Evolutionary conservation across 2,888 invertebrate genomes (phyloP), one percentile per base, ranked within the genome.

Genomic region (Busseola fusca): DNA sequence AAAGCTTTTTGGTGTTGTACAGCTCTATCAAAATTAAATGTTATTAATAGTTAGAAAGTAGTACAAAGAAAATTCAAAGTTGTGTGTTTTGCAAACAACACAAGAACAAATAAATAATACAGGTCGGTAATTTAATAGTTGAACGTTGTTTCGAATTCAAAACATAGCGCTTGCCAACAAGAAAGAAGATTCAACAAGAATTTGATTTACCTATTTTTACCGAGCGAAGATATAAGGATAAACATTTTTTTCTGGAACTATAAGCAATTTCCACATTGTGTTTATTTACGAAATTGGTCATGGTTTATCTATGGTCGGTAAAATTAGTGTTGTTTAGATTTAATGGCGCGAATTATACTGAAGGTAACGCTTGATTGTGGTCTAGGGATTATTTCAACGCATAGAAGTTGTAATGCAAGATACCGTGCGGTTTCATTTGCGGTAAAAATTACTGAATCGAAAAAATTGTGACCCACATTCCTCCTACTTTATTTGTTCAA

Each of bases 331-430:
- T 65, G 34, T 69, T 68, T 40, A 68, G 10, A 27, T 65, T 21
- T 78, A 80, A 76, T 74, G 74, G 64, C 70, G 74, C 64, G 59
- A 81, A 84, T 78, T 71, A 76, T 48, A 58, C 10, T 30, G 66
- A 81, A 76, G 76, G 83, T 69, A 70, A 72, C 40, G 56, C 63
- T 74, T 76, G 72, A 77, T 79, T 84, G 84, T 63, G 86, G 86
- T 82, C 59, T 65, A 25, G 25, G 66, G 64, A 67, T 79, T 79
- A 80, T 80, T 77, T 72, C 64, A 66, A 76, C 30, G 57, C 60
- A 45, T 69, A 78, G 71, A 64, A 73, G 45, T 67, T 67, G 79
- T 75, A 82, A 79, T 74, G 56, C 52, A 63, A 82, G 65, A 67
- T 45, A 68, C 18, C 30, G 2, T 67, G 81, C 54, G 81, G 80